Percentiles rank a stretch among this genome's conserved stretches.
Conservation (phyloP, 2,113 vertebrate genomes). For the Anthoscopus minutus region DNA sequence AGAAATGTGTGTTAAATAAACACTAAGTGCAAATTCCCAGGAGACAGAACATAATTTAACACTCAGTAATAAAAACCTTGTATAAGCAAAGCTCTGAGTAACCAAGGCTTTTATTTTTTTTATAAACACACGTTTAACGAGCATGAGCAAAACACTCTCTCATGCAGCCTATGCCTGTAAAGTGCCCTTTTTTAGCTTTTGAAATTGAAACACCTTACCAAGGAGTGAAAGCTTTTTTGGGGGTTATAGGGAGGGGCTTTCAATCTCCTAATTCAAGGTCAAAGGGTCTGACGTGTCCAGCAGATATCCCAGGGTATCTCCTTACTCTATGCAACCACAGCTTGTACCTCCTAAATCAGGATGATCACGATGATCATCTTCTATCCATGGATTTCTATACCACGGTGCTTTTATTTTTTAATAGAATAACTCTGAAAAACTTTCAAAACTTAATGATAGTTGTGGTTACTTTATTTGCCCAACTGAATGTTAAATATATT, state of each 20-base stretch:
- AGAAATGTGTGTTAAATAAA: background rate
- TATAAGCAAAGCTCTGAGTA: background rate
- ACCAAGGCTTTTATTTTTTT: background rate
- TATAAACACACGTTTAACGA: background rate
- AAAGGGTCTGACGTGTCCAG: background rate
- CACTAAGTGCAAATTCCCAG: background rate
- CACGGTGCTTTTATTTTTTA: background rate
- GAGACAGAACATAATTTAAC: background rate
- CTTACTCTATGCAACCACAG: background rate
- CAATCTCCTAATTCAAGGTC: background rate
- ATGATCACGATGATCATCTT: fast-evolving
- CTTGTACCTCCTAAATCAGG: background rate
- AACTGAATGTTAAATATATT: background rate
- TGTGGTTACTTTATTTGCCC: background rate
- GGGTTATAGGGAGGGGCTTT: background rate
- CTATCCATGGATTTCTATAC: background rate
- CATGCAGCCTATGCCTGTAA: background rate
- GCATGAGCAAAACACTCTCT: background rate
- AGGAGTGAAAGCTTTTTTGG: background rate
- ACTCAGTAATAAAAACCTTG: background rate
- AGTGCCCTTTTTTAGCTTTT: background rate
- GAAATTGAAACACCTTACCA: background rate
- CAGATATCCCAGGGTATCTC: background rate
- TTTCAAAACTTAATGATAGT: background rate
- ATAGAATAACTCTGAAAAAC: background rate